These are phyloP conservation scores for Numida meleagris DNA, from an alignment of 2,113 vertebrate genomes.

Conservation along the genomic window DNA sequence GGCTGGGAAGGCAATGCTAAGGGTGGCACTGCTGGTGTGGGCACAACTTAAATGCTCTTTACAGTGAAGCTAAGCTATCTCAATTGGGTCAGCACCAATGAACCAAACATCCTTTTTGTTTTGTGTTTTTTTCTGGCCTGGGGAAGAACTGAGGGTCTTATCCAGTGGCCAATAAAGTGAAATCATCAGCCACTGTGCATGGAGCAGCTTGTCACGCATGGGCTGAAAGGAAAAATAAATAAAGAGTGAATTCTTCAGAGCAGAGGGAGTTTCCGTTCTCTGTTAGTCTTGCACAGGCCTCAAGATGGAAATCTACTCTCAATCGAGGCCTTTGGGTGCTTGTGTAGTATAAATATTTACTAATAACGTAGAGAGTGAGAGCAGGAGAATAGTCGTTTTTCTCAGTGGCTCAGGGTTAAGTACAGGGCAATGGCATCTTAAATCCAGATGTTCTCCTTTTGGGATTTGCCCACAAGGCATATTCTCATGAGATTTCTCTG, in stretches of 20 bases:
- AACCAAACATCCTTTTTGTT: background rate
- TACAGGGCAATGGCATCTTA: slow-evolving; percentile 76
- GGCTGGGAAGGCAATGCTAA: background rate
- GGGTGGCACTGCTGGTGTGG: background rate
- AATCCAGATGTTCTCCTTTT: slow-evolving; percentile 80
- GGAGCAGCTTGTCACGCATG: background rate
- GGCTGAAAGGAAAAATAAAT: slow-evolving; percentile 13
- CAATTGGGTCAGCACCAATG: background rate
- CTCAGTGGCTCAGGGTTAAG: slow-evolving; percentile 73
- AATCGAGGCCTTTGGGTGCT: slow-evolving; percentile 41
- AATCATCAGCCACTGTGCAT: background rate
- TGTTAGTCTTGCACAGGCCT: slow-evolving; percentile 9
- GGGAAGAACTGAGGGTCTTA: background rate
- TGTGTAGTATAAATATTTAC: slow-evolving; percentile 65
- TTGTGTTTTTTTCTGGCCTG: background rate
- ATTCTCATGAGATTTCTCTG: slow-evolving; percentile 76
- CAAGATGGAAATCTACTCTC: slow-evolving; percentile 22
- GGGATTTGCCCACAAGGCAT: slow-evolving; percentile 72
- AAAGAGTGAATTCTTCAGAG: background rate
- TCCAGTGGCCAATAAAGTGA: background rate
- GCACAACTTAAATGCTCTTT: background rate
- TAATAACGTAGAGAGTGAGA: slow-evolving; percentile 57
- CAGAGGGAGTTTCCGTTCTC: background rate
- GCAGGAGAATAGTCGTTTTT: slow-evolving; percentile 63
- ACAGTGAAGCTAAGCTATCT: background rate